Evolutionary conservation across 2,797 vertebrate species (phyloP).

Genomic region (Anguilla marmorata): DNA sequence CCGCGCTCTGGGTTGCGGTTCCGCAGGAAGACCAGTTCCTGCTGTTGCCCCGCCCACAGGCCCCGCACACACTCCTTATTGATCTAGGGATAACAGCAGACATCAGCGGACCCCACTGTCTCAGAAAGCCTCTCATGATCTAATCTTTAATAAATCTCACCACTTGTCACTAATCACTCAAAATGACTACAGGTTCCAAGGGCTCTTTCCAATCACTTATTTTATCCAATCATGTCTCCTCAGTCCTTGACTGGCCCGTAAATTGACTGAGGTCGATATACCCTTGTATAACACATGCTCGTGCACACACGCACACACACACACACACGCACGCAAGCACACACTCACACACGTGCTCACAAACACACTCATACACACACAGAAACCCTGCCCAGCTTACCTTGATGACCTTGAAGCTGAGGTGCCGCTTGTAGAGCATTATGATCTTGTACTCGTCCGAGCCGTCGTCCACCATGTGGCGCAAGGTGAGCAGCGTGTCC

Average conservation of each 20-base stretch:
- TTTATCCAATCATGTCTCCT: no score
- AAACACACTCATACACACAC: neutral
- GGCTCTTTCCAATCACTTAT: no score
- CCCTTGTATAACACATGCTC: neutral
- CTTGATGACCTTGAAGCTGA: constrained; percentile 99
- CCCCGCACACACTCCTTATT: constrained; percentile 96
- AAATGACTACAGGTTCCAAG: neutral
- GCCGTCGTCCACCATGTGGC: constrained; percentile 93
- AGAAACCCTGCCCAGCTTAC: constrained; percentile 56
- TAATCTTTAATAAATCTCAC: neutral
- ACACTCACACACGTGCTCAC: neutral
- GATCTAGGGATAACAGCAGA: constrained; percentile 68
- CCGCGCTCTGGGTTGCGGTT: constrained; percentile 95
- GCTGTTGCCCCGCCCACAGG: constrained; percentile 96
- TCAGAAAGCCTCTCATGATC: neutral
- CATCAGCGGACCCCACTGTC: neutral
- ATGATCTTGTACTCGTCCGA: constrained; percentile 96
- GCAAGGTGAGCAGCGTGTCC: constrained; percentile 89
- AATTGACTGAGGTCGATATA: neutral
- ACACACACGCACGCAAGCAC: constrained; percentile 56
- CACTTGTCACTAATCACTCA: neutral
- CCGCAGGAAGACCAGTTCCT: constrained; percentile 92
- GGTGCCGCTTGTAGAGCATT: constrained; percentile 93
- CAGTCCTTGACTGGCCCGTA: no score
- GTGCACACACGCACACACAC: constrained; percentile 6